phyloP scores from a whole-genome alignment of 2,113 vertebrate genomes.

The Riparia riparia region DNA sequence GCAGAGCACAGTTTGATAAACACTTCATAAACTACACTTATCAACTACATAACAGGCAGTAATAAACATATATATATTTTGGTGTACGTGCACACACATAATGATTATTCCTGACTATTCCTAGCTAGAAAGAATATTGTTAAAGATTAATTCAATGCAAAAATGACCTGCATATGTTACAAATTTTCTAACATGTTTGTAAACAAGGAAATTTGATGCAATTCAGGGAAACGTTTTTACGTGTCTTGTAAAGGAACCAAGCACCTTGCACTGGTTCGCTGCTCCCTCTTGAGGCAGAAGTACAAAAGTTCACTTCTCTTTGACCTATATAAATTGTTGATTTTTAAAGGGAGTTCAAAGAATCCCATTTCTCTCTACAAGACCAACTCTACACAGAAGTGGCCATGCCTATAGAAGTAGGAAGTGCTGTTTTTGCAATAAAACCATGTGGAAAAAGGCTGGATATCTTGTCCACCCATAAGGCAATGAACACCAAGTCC shows the following conservation, averaged over 20 bases:
- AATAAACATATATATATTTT: background rate
- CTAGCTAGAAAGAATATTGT: background rate
- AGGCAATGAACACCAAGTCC: fast-evolving
- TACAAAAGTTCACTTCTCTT: background rate
- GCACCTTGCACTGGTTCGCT: background rate
- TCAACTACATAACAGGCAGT: background rate
- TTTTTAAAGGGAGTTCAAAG: background rate
- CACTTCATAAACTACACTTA: background rate
- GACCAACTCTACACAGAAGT: background rate
- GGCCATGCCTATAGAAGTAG: fast-evolving
- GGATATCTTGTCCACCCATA: background rate
- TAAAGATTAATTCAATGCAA: background rate
- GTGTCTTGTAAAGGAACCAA: background rate
- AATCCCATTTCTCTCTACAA: background rate
- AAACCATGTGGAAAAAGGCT: background rate
- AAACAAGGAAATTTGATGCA: background rate
- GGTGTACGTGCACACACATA: background rate
- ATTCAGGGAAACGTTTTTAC: background rate
- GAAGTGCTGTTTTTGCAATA: background rate
- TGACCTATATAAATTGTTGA: fast-evolving
- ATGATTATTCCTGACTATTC: background rate
- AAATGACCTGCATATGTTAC: background rate
- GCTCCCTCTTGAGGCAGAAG: slow-evolving; percentile 54
- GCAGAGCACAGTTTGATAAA: background rate
- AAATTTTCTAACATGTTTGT: background rate